Percentiles rank a stretch among this genome's conserved stretches.
phyloP scores from a whole-genome alignment of 2,888 invertebrate genomes.

The Anthrax anthrax region DNA sequence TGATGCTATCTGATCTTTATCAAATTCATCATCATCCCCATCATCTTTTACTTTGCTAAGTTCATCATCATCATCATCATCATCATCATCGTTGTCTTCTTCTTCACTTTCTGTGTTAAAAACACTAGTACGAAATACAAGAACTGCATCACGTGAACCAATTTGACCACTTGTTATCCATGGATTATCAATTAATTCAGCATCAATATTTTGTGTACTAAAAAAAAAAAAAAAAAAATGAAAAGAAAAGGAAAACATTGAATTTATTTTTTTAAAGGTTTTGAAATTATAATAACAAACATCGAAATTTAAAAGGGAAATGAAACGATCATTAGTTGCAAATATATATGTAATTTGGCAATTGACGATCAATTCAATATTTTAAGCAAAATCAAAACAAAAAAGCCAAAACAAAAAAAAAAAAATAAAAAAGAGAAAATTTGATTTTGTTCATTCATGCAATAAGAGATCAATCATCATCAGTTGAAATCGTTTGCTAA shows the following conservation, averaged over 20 bases:
- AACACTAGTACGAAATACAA: slow-evolving; percentile 50
- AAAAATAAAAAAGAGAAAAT: too few relatives aligned
- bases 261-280: neutral
- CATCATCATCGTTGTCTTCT: neutral
- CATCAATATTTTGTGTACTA: neutral
- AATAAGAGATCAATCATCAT: too few relatives aligned
- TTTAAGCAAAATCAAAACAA: neutral
- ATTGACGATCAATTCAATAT: neutral
- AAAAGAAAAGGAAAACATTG: neutral
- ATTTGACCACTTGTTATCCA: slow-evolving; percentile 45
- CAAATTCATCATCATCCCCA: neutral
- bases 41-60: neutral
- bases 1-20: too few relatives aligned
- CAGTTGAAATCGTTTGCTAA: too few relatives aligned
- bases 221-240: neutral
- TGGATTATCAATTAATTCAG: slow-evolving; percentile 9
- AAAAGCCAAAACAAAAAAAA: too few relatives aligned
- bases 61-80: neutral
- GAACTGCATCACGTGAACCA: slow-evolving; percentile 48
- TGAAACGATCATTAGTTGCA: too few relatives aligned
- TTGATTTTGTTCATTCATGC: too few relatives aligned
- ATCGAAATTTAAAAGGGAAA: neutral
- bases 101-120: slow-evolving; percentile 23
- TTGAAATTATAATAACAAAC: neutral
- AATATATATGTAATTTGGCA: too few relatives aligned